Percentiles rank a stretch among this genome's conserved stretches.
phyloP scores from a whole-genome alignment of 2,888 invertebrate genomes.

The Atethmia centrago region DNA sequence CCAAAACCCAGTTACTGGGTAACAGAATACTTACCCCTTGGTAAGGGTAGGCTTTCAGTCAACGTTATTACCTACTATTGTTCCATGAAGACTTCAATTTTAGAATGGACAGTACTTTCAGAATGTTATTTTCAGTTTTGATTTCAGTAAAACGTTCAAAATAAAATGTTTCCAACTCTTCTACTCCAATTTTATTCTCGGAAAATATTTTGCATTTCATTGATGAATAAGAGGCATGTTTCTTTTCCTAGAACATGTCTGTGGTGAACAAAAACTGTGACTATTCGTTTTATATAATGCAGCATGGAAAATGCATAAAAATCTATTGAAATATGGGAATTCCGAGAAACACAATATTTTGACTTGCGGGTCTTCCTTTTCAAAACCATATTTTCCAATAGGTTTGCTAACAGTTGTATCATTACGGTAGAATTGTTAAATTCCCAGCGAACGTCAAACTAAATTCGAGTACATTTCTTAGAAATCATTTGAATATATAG shows the following conservation, averaged over 20 bases:
- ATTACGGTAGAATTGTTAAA: no score
- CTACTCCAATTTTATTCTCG: no score
- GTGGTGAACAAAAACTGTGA: no score
- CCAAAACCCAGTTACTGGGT: not conserved
- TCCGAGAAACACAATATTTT: not conserved
- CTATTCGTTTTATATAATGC: not conserved
- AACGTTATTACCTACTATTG: not conserved
- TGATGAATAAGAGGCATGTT: no score
- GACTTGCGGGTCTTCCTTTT: not conserved
- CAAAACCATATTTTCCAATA: not conserved
- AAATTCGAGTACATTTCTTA: not conserved
- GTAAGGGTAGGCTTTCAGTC: no score
- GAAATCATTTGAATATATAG: not conserved
- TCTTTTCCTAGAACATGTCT: no score
- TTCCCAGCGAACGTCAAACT: not conserved
- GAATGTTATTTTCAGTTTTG: not conserved
- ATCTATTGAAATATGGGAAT: not conserved
- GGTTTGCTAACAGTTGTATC: not conserved
- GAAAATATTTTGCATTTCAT: no score
- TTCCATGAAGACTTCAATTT: not conserved
- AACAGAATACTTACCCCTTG: not conserved
- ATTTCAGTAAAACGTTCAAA: no score
- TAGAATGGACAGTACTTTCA: not conserved
- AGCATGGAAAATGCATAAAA: not conserved
- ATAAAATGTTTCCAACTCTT: no score